Base-by-base conservation (phyloP, 2,797 vertebrate genomes). In the Acanthurus tractus region DNA sequence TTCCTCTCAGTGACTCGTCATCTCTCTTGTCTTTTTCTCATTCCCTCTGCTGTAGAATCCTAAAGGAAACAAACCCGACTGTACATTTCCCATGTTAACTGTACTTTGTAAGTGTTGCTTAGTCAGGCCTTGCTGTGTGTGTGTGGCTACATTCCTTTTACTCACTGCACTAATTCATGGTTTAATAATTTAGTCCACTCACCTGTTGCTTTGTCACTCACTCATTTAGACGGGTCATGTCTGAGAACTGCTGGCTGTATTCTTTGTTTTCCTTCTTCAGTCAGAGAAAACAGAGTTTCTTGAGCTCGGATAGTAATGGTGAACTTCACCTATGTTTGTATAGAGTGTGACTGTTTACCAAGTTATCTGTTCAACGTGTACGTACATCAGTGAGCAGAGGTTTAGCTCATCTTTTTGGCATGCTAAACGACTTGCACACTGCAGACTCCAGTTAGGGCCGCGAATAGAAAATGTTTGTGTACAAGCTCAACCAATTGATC, bases 21-120 rank as follows among this genome's bases (percentile, higher is more conserved):
- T 88, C 78, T 86, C 84, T 90, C 73, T 94, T 89, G 69, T 82
- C 83, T 88, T 18, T 83, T 79, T 94, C 78, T 88, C 78, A 53
- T 88, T 94, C 95, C 92, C 94, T 95, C 95, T 95, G 94, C 84
- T 96, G 89, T 98, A 98, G 97, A 98, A 96, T 98, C 97, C 96
- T 99, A 98, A 98, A 97, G 96, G 96, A 94, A 88, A 81, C 86
- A 96, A 96, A 90, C 90, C 88, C 92, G 95, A 93, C 93, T 94
- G 95, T 96, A 96, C 95, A 93, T 97, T 97, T 95, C 95, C 95
- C 96, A 89, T 94, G 96, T 90, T 91, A 96, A 93, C 93, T 96
- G 94, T 96, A 95, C 94, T 96, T 97, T 98, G 97, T 98, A 97
- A 98, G 97, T 98, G 93, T 90, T 91, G 79, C 82, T 88, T 78